Evolutionary conservation across 1,140 invertebrate species (phyloP), one percentile per base, ranked within the genome.

Genomic region (Drosophila prosaltans): DNA sequence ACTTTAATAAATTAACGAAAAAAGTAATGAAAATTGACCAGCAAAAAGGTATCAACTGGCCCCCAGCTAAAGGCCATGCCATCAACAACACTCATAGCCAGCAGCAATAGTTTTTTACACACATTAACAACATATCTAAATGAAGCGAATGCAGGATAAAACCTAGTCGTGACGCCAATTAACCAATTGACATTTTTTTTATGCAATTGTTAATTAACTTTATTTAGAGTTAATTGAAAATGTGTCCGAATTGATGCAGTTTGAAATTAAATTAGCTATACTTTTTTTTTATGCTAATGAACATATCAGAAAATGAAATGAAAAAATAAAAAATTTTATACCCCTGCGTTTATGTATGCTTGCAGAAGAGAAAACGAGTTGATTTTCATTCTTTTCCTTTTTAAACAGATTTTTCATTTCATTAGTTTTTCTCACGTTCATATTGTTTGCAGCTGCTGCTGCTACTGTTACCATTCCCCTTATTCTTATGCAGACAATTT

Each of bases 151-250:
- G 16, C 16, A 16, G 16, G 16, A 16, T 16, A 16, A 16, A 16
- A 16, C 16, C 16, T 43, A 77, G 74, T 8, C 54, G 40, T 36
- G 6, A 43, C n/a, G 26, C 39, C 26, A 10, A 10, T 9, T 51
- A 2, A 26, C 21, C 3, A 26, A 51, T 51, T 26, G 45, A 24
- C 28, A 16, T 2, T 48, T 8, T 36, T 36, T 21, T 36, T 21
- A n/a, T 80, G 80, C 71, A 83, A 74, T 78, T 72, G 80, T 89
- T 88, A 89, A 88, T 89, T 84, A 88, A 89, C 69, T 83, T 77
- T 36, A 75, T 81, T 80, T 84, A 66, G 69, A 77, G 60, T 80
- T 77, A 84, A 83, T 84, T 83, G 74, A 74, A 84, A 80, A 65
- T 21, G 43, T 59, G 62, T 9, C 9, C 36, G 28, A 63, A 72